Evolutionary conservation across 2,113 vertebrate genomes (phyloP).

Genomic region (Melanerpes aurifrons): DNA sequence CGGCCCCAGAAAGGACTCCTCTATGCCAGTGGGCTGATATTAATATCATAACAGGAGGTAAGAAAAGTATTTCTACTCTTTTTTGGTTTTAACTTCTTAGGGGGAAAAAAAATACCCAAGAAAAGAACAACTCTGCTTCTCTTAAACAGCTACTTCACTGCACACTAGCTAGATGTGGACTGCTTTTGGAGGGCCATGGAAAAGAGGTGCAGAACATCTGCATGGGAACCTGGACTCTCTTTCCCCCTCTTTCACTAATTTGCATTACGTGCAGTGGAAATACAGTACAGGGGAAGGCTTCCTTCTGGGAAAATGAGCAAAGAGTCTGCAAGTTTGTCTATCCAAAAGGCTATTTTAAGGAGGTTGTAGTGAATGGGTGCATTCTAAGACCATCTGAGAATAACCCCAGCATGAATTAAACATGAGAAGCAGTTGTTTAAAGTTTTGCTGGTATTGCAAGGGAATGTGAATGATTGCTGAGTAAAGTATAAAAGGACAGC

Average conservation of each 20-base stretch:
- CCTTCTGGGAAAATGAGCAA: conserved; percentile 59
- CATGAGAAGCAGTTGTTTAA: conserved; percentile 60
- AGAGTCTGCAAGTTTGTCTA: conserved; percentile 62
- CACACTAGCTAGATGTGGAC: not conserved
- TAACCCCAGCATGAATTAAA: conserved; percentile 64
- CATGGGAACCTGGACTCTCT: conserved; percentile 29
- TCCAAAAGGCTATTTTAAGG: conserved; percentile 70
- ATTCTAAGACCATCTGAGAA: conserved; percentile 61
- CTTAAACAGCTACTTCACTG: not conserved
- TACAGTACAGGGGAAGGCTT: conserved; percentile 54
- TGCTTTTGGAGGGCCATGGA: conserved; percentile 18
- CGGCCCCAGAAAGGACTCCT: not conserved
- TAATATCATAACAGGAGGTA: not conserved
- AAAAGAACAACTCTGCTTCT: not conserved
- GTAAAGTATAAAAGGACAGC: conserved; percentile 48
- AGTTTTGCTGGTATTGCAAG: conserved; percentile 57
- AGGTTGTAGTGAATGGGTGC: conserved; percentile 54
- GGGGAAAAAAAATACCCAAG: not conserved
- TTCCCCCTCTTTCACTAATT: not conserved
- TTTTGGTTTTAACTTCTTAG: not conserved
- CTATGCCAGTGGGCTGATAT: not conserved
- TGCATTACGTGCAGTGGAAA: conserved; percentile 52
- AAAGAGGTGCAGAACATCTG: conserved; percentile 46
- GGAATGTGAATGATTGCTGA: conserved; percentile 55
- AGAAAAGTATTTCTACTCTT: not conserved